A percentile compares a stretch with the other conserved stretches of the same genome.
Evolutionary conservation across 2,797 vertebrate species (phyloP).

Genomic region (Oreortyx pictus): DNA sequence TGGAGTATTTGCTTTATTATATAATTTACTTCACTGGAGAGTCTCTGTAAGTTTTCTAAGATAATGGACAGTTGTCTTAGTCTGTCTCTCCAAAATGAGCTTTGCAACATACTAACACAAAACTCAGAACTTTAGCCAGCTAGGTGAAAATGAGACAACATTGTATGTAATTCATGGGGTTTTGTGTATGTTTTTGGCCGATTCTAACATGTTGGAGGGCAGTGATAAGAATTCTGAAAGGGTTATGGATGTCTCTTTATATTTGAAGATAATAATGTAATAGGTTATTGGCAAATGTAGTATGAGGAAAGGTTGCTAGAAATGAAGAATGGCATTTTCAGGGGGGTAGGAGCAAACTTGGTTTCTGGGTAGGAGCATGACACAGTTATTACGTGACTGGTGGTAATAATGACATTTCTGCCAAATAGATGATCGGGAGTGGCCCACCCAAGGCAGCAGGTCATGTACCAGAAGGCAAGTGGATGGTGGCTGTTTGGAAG

Average conservation of each 20-base stretch:
- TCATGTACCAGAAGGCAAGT: too few relatives aligned
- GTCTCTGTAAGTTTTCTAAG: background rate
- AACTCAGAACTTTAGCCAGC: background rate
- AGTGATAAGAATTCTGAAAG: fast-evolving
- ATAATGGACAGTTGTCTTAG: fast-evolving
- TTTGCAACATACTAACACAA: fast-evolving
- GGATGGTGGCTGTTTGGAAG: background rate
- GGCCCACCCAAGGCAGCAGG: fast-evolving
- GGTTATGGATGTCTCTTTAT: fast-evolving
- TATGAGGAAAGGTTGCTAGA: fast-evolving
- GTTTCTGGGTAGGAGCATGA: too few relatives aligned
- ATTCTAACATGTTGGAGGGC: fast-evolving
- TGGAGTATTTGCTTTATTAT: background rate
- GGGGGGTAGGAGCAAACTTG: fast-evolving
- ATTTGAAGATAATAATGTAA: too few relatives aligned
- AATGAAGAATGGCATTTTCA: background rate
- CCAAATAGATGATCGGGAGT: background rate
- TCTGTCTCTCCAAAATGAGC: background rate
- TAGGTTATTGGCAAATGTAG: background rate
- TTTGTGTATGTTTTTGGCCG: background rate
- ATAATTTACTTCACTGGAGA: background rate
- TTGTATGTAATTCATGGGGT: fast-evolving
- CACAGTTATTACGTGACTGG: fast-evolving
- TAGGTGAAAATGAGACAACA: fast-evolving
- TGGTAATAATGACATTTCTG: background rate